Evolutionary conservation across 2,888 invertebrate genomes (phyloP).

Genomic region (Phalangium opilio): DNA sequence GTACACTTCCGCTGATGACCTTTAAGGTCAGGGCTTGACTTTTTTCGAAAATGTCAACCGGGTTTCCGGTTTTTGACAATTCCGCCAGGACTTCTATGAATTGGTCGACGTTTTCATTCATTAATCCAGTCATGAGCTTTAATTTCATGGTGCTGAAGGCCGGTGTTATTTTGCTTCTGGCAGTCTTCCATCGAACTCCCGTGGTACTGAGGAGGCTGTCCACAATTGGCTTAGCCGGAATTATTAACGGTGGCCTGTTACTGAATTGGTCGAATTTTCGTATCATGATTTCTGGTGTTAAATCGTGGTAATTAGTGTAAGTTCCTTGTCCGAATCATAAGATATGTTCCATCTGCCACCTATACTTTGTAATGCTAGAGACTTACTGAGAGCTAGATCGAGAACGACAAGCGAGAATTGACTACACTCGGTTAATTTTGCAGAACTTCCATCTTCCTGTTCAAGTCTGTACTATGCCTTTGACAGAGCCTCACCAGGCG

Average conservation of each 20-base stretch:
- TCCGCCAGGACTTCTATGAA: slow-evolving; percentile 29
- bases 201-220: slow-evolving; percentile 9
- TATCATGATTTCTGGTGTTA: slow-evolving; percentile 22
- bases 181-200: slow-evolving; percentile 18
- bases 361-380: no score
- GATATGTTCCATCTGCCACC: no score
- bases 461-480: no score
- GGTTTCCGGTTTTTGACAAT: slow-evolving; percentile 22
- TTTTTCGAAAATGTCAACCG: slow-evolving; percentile 32
- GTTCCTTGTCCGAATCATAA: no score
- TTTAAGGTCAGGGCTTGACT: slow-evolving; percentile 38
- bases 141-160: slow-evolving; percentile 19
- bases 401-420: no score
- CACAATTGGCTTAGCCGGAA: slow-evolving; percentile 9
- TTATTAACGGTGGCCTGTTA: slow-evolving; percentile 21
- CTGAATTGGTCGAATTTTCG: slow-evolving; percentile 25
- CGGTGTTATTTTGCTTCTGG: slow-evolving; percentile 16
- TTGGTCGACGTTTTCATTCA: slow-evolving; percentile 30
- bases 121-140: slow-evolving; percentile 31
- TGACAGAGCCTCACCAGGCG: no score
- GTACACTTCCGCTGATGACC: slow-evolving; percentile 36
- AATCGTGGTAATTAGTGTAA: no score
- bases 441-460: no score
- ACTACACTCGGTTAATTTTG: no score
- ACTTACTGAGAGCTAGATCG: no score